Conservation (phyloP, 2,797 vertebrate genomes). For the Semaprochilodus insignis region DNA sequence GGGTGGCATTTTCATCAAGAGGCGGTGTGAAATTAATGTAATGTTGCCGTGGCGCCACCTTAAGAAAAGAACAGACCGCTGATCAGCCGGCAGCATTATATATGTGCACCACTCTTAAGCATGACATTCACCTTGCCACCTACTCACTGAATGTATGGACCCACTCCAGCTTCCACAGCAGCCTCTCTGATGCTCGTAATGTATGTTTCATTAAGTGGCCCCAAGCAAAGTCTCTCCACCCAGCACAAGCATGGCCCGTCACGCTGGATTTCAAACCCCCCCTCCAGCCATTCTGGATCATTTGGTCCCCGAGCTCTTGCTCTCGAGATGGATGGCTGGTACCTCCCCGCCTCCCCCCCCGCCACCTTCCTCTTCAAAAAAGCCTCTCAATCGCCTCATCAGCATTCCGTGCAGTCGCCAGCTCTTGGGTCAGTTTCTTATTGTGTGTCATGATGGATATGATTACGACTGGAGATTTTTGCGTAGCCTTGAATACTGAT, state of each 20-base stretch:
- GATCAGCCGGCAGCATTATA: neutral
- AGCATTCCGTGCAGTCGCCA: constrained; percentile 13
- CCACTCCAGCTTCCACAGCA: neutral
- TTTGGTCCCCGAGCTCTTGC: neutral
- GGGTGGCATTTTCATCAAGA: constrained; percentile 6
- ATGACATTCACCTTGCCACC: neutral
- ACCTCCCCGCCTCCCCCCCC: too few species aligned
- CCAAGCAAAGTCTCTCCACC: neutral
- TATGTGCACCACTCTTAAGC: neutral
- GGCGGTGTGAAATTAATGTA: neutral
- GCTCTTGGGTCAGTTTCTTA: constrained; percentile 39
- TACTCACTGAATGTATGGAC: neutral
- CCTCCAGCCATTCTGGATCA: constrained; percentile 1
- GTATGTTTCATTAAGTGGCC: neutral
- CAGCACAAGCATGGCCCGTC: neutral
- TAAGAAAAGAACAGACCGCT: neutral
- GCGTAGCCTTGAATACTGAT: constrained; percentile 35
- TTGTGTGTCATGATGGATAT: constrained; percentile 35
- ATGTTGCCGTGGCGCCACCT: neutral
- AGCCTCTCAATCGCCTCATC: constrained; percentile 24
- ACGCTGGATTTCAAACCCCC: neutral
- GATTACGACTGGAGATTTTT: constrained; percentile 23
- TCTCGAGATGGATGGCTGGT: neutral
- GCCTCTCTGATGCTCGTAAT: constrained; percentile 3
- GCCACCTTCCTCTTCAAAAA: neutral